Conservation (phyloP, 2,888 invertebrate genomes). For the Chloroclystis v-ata region DNA sequence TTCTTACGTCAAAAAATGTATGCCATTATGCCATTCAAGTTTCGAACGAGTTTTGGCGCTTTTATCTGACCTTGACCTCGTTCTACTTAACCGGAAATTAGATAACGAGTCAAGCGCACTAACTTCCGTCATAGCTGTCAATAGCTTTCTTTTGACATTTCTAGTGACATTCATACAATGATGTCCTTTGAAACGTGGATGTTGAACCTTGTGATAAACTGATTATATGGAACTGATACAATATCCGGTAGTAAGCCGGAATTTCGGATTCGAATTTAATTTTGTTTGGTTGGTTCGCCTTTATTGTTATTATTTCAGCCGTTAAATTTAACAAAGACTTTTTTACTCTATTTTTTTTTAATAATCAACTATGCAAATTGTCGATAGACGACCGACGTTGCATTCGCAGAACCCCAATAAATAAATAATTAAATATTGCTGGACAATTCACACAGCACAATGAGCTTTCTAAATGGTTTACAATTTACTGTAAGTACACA, state of each 20-base stretch:
- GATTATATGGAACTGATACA: constrained; percentile 24
- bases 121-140: constrained; percentile 57
- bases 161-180: constrained; percentile 20
- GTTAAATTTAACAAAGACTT: too few relatives aligned
- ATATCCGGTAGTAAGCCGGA: constrained; percentile 25
- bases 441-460: too few relatives aligned
- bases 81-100: constrained; percentile 47
- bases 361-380: too few relatives aligned
- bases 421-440: too few relatives aligned
- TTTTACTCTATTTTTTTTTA: too few relatives aligned
- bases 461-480: too few relatives aligned
- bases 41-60: constrained; percentile 1
- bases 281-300: neutral
- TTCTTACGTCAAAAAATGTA: neutral
- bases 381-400: too few relatives aligned
- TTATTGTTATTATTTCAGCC: too few relatives aligned
- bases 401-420: too few relatives aligned
- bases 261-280: constrained; percentile 14
- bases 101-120: constrained; percentile 40
- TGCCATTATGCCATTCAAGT: neutral
- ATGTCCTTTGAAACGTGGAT: constrained; percentile 37
- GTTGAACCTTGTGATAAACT: constrained; percentile 20
- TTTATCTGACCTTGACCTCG: constrained; percentile 51
- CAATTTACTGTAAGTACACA: too few relatives aligned
- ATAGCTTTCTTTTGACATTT: constrained; percentile 59